phyloP scores from a whole-genome alignment of 1,140 invertebrate genomes.

The Pseudomyrmex flavicornis region DNA sequence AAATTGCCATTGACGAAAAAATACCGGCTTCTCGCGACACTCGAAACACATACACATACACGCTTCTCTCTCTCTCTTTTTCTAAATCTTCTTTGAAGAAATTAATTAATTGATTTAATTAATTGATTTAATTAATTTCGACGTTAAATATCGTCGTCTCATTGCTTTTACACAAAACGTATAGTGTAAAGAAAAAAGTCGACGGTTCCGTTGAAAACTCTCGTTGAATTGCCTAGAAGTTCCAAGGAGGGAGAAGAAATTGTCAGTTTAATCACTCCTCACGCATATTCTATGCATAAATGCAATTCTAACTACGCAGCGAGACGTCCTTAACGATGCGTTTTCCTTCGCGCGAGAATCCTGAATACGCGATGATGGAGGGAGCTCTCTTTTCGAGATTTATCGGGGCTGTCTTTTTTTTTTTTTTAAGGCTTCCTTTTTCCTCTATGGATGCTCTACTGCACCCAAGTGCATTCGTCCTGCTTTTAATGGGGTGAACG shows the following conservation, averaged over 20 bases:
- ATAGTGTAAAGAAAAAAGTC: not conserved
- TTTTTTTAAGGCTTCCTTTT: conserved; percentile 65
- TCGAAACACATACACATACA: not conserved
- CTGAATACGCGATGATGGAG: conserved; percentile 41
- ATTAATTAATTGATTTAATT: conserved; percentile 26
- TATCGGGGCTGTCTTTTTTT: conserved; percentile 68
- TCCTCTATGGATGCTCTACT: conserved; percentile 57
- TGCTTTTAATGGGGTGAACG: conserved; percentile 71
- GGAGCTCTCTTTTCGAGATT: conserved; percentile 65
- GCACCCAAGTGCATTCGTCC: conserved; percentile 60
- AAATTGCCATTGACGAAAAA: conserved; percentile 29
- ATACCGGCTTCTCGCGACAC: conserved; percentile 18
- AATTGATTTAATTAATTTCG: conserved; percentile 1
- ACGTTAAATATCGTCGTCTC: not conserved
- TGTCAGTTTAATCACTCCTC: conserved; percentile 17
- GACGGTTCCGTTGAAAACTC: not conserved
- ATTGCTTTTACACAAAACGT: not conserved
- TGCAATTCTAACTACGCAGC: conserved; percentile 32
- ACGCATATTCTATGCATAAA: conserved; percentile 47
- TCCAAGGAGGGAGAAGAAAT: not conserved
- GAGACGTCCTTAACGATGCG: conserved; percentile 48
- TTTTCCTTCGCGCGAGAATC: conserved; percentile 64
- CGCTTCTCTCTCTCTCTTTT: not conserved
- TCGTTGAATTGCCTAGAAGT: too few species aligned
- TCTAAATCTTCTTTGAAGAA: too few species aligned